Evolutionary conservation across 2,888 invertebrate genomes (phyloP), one percentile per base, ranked within the genome.

Genomic region (Hydrotaea diabolus): DNA sequence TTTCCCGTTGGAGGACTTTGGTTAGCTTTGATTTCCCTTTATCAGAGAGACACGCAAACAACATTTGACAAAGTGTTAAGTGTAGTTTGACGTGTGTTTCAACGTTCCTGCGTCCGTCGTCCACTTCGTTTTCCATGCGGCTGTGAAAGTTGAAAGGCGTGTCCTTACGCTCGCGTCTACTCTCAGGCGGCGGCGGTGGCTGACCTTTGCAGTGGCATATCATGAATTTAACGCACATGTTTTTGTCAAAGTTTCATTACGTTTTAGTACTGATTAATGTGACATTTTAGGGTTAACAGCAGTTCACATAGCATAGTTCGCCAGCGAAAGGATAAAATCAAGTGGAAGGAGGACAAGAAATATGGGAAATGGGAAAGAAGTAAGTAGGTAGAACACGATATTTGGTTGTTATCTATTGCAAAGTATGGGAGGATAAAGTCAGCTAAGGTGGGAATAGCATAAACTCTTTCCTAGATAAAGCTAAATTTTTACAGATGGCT

Each of bases 61-160:
- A 80, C 66, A 73, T 39, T 39, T 74, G 76, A 53, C 73, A 80
- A 85, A 46, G 85, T 85, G 85, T 82, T 85, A 79, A 82, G 79
- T 76, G 46, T 59, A 55, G 26, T 74, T 74, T 79, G 64, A 81
- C 77, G 82, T 82, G 78, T 46, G 43, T 82, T 81, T 46, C 77
- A 46, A 21, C 66, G 59, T 39, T 73, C 43, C 62, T 55, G 57
- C 71, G 46, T 78, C 81, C 72, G 49, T 78, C 80, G 75, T 72
- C 53, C 57, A 39, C 46, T 66, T 13, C 43, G 7, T 31, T 31
- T 31, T 31, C 31, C 31, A 31, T n/a, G 31, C 31, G 3, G 31
- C 7, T 39, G 39, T 64, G 17, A 53, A 74, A 69, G 73, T 77
- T 77, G 73, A 71, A 77, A 85, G 85, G 85, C 82, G 82, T 85